Evolutionary conservation across 2,888 invertebrate genomes (phyloP).

Genomic region (Lasioglossum zephyrum): DNA sequence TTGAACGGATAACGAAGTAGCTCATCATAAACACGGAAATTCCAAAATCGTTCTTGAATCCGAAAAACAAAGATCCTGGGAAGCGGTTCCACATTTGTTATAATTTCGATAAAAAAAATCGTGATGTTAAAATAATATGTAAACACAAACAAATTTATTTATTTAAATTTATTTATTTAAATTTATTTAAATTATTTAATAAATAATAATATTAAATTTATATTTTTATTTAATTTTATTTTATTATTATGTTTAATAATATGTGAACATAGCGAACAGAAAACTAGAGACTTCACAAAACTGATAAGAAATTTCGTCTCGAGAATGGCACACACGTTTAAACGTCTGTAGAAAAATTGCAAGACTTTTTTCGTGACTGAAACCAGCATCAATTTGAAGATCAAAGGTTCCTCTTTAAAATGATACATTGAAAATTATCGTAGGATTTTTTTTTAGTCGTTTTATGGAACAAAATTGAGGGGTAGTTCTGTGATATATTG

Average conservation of each 20-base stretch:
- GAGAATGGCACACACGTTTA: not conserved
- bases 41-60: not conserved
- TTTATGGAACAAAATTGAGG: not conserved
- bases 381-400: not conserved
- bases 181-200: no score
- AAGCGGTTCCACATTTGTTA: not conserved
- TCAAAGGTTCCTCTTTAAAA: not conserved
- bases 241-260: no score
- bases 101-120: not conserved
- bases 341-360: not conserved
- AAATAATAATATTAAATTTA: no score
- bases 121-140: no score
- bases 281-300: not conserved
- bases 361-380: not conserved
- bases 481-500: not conserved
- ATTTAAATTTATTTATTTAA: no score
- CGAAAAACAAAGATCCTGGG: constrained; percentile 12
- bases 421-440: not conserved
- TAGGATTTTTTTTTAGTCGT: not conserved
- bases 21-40: not conserved
- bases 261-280: no score
- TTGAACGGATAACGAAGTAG: not conserved
- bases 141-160: no score
- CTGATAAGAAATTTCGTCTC: not conserved
- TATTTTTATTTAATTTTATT: no score